A percentile compares a stretch with the other conserved stretches of the same genome.
phyloP scores from a whole-genome alignment of 2,797 vertebrate genomes.

The Clamator glandarius region DNA sequence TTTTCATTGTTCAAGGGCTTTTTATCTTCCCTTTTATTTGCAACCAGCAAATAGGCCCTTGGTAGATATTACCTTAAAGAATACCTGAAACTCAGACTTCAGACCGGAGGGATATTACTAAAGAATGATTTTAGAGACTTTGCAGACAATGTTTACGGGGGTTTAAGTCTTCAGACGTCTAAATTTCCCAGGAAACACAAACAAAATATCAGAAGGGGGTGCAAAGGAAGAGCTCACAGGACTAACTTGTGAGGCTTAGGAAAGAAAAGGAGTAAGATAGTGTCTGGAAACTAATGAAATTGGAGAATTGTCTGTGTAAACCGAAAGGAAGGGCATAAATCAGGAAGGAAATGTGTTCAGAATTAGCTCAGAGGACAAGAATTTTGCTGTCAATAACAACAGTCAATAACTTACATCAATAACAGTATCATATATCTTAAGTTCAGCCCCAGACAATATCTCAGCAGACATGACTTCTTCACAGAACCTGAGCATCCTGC shows the following conservation, averaged over 20 bases:
- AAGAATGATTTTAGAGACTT: background rate
- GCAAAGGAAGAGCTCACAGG: background rate
- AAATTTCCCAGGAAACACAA: background rate
- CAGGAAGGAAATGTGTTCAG: conserved; percentile 1
- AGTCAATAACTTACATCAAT: background rate
- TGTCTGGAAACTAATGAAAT: conserved; percentile 10
- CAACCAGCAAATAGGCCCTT: background rate
- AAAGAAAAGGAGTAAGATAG: conserved; percentile 12
- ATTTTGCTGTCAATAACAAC: background rate
- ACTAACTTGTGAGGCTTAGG: background rate
- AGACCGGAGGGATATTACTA: background rate
- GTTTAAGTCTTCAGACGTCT: background rate
- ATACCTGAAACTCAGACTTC: background rate
- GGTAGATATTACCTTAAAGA: background rate
- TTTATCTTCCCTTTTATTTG: background rate
- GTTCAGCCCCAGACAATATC: background rate
- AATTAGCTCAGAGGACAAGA: background rate
- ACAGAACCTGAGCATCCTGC: background rate
- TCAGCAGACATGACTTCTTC: background rate
- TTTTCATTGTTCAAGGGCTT: background rate
- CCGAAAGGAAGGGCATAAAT: conserved; percentile 15
- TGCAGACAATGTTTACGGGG: background rate
- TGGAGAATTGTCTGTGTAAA: background rate
- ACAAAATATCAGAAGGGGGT: background rate
- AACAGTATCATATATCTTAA: background rate